Evolutionary conservation across 1,140 invertebrate species (phyloP).

Genomic region (Fopius arisanus): DNA sequence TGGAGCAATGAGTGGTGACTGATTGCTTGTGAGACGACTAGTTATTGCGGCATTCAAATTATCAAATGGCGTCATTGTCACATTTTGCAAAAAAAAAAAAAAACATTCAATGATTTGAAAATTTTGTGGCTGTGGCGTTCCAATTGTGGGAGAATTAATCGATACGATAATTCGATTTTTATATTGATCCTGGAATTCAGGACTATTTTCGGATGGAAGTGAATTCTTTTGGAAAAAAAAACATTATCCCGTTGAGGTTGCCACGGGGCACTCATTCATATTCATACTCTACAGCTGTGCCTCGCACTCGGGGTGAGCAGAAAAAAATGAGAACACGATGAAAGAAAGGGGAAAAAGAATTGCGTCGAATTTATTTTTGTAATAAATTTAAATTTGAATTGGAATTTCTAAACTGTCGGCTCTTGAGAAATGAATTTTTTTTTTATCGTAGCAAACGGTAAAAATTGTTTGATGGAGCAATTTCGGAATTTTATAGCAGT

Average conservation of each 20-base stretch:
- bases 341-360: slow-evolving; percentile 14
- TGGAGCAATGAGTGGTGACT: too few species aligned
- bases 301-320: not conserved
- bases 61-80: too few species aligned
- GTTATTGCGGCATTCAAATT: too few species aligned
- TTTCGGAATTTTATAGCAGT: too few species aligned
- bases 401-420: not conserved
- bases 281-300: slow-evolving; percentile 23
- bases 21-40: too few species aligned
- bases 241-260: slow-evolving; percentile 16
- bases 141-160: too few species aligned
- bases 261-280: slow-evolving; percentile 18
- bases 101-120: too few species aligned
- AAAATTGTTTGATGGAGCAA: not conserved
- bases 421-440: not conserved
- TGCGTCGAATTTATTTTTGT: slow-evolving; percentile 6
- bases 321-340: slow-evolving; percentile 6
- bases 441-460: not conserved
- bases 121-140: too few species aligned
- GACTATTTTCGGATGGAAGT: not conserved
- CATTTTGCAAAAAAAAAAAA: too few species aligned
- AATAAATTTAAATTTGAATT: not conserved
- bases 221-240: slow-evolving; percentile 5
- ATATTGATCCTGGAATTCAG: not conserved
- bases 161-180: too few species aligned